Evolutionary conservation across 1,140 invertebrate species (phyloP), one percentile per base, ranked within the genome.

Genomic region (Atopsyche davidsoni): DNA sequence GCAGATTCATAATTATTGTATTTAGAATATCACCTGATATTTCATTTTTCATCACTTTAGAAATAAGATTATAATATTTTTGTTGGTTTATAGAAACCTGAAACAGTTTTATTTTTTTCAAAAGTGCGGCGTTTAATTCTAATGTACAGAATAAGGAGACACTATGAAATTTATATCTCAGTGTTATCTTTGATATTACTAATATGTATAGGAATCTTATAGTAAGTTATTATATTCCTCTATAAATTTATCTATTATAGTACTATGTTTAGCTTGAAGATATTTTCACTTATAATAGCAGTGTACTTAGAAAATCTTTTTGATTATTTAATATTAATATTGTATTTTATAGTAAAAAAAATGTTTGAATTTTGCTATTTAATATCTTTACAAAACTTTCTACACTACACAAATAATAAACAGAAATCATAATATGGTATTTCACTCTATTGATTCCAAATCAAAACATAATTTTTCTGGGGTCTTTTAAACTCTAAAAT

Each of bases 101-200:
- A 31, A 53, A 53, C 36, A 40, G 39, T 50, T 57, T 57, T 39
- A 44, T 24, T 53, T 48, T 51, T 50, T 57, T 51, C 34, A 47
- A 34, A 57, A 53, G 46, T 57, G 55, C 55, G 53, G 55, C 55
- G 55, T 57, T 57, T 57, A 51, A 57, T 57, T 57, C 55, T 57
- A 57, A 57, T 57, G 55, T 57, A 57, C 55, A 53, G 50, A 46
- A 46, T 57, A 57, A 57, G 55, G 46, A 44, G 43, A 53, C 55
- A 57, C 55, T 51, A 41, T 38, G 50, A 44, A 43, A 39, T 48
- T 52, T 57, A 23, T 51, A 17, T 44, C 35, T 52, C 36, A 34
- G 50, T 57, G 50, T 55, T 46, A 50, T 35, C 45, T 50, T 57
- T 53, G 45, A 47, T 56, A 56, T 57, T 48, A 45, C 50, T 53